Percentiles rank a stretch among this genome's conserved stretches.
These are phyloP conservation scores for Elmis aenea DNA, from an alignment of 2,888 invertebrate genomes.

Conservation along the genomic window DNA sequence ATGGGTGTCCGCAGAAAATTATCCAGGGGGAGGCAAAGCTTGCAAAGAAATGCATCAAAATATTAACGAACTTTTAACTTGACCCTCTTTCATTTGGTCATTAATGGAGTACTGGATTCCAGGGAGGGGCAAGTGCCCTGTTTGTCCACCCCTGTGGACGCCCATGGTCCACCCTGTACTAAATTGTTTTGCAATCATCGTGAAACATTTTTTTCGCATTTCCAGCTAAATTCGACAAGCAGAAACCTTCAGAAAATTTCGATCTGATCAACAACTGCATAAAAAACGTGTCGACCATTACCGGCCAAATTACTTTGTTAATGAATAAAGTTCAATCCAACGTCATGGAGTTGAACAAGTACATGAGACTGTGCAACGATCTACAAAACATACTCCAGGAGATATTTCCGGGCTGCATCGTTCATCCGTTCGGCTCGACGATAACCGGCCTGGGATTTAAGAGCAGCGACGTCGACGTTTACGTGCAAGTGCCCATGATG, in stretches of 20 bases:
- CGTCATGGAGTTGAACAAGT: conserved; percentile 30
- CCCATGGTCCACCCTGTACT: no score
- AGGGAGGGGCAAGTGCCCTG: no score
- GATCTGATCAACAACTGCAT: conserved; percentile 22
- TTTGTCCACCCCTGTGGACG: no score
- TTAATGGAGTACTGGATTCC: no score
- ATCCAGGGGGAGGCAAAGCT: no score
- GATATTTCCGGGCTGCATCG: conserved; percentile 46
- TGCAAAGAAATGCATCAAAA: no score
- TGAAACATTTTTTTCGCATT: no score
- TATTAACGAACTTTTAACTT: no score
- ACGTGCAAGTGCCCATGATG: conserved; percentile 48
- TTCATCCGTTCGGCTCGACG: conserved; percentile 68
- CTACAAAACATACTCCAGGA: conserved; percentile 42
- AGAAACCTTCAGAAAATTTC: conserved; percentile 16
- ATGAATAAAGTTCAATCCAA: conserved; percentile 41
- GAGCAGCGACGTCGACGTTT: conserved; percentile 71
- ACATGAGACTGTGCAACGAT: conserved; percentile 46
- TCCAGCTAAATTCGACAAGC: conserved; percentile 6
- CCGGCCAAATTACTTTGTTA: conserved; percentile 44
- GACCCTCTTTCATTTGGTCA: no score
- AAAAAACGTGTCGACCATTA: conserved; percentile 38
- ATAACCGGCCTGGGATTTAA: conserved; percentile 65
- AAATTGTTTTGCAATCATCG: no score
- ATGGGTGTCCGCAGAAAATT: no score